Base-by-base conservation (phyloP, 2,113 vertebrate species). In the Oncorhynchus kisutch region DNA sequence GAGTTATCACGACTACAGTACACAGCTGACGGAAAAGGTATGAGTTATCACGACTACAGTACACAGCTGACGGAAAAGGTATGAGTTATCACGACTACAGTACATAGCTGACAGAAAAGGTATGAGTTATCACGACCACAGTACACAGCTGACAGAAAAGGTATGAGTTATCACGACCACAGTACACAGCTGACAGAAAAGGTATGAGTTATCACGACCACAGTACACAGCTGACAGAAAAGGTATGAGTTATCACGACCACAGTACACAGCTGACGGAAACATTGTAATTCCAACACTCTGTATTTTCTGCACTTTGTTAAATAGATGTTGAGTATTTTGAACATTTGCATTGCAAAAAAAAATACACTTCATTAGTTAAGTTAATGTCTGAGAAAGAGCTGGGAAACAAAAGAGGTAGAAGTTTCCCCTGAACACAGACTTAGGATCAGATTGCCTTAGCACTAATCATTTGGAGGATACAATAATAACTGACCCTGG, bases 401-500 rank as follows among this genome's bases (percentile, higher is more conserved):
- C 69, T 60, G 71, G 64, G 71, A 60, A 18, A 75, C 73, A 75
- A 66, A 68, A 77, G 54, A 70, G 70, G 81, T n/a, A 86, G 77
- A 87, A 84, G 81, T 75, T 85, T 87, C 79, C 84, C 86, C 72
- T 4, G 59, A 20, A 80, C 27, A 71, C 60, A 24, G 77, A 64
- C 67, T 45, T 24, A 49, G 68, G 2, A 24, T 22, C 34, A 49
- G 39, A 16, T 49, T 4, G 18, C 11, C 20, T 39, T 24, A 14
- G 4, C 22, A 1, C 68, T n/a, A 22, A 70, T 27, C 20, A 5
- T n/a, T 29, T 3, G 67, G 4, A 29, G 68, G 68, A 29, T 69
- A 45, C 12, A 34, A 69, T 5, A 66, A 12, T 49, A 34, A 65
- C 16, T 22, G 64, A 74, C 77, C 62, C 54, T 27, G 51, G 70